These are phyloP conservation scores for Sipha maydis DNA, from an alignment of 2,888 invertebrate genomes.

Conservation along the genomic window DNA sequence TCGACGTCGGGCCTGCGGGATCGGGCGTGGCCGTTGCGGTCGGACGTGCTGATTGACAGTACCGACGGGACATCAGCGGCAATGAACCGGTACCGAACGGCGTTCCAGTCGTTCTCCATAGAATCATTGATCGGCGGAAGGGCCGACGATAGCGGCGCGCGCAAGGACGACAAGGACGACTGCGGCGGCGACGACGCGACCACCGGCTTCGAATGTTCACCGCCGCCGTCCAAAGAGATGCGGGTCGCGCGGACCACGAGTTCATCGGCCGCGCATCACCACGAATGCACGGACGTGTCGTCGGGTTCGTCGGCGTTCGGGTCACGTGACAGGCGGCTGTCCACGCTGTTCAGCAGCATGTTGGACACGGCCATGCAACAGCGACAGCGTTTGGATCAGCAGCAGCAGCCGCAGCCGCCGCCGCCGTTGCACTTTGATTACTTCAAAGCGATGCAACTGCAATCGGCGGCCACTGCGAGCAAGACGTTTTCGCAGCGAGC, in stretches of 20 bases:
- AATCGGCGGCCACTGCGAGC: slow-evolving; percentile 18
- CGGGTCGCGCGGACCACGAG: too few relatives aligned
- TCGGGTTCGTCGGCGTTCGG: slow-evolving; percentile 65
- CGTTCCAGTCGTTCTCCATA: slow-evolving; percentile 47
- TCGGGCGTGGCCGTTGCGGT: not conserved
- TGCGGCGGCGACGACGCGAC: slow-evolving; percentile 67
- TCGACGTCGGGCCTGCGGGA: not conserved
- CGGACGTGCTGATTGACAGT: not conserved
- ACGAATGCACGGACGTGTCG: not conserved
- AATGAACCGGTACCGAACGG: slow-evolving; percentile 28
- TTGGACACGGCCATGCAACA: not conserved
- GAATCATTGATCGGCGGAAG: slow-evolving; percentile 62
- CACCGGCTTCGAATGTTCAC: too few relatives aligned
- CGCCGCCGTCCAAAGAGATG: not conserved
- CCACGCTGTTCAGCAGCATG: not conserved
- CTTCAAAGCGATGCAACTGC: slow-evolving; percentile 20
- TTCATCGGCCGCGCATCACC: not conserved
- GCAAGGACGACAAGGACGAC: slow-evolving; percentile 63
- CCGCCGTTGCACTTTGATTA: slow-evolving; percentile 23
- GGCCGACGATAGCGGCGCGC: slow-evolving; percentile 32
- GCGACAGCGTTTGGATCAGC: not conserved
- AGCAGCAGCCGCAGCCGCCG: not conserved
- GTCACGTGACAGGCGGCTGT: not conserved
- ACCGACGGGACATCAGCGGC: not conserved
- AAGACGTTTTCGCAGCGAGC: slow-evolving; percentile 16